Percentiles rank a stretch among this genome's conserved stretches.
Evolutionary conservation across 2,113 vertebrate genomes (phyloP).

Genomic region (Prietella phreatophila): DNA sequence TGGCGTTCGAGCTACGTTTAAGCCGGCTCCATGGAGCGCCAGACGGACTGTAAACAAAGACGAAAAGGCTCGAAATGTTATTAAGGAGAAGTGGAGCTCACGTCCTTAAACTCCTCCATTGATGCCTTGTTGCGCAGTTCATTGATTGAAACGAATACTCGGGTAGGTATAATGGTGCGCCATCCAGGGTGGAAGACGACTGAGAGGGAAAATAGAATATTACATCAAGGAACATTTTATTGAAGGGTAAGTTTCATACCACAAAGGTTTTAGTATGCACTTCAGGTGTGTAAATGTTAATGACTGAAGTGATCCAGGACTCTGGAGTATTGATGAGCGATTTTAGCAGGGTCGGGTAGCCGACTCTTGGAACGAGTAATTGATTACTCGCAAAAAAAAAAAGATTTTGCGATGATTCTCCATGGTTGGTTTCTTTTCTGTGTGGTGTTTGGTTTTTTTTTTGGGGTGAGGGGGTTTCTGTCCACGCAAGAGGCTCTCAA

Average conservation of each 20-base stretch:
- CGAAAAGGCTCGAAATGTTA: constrained; percentile 2
- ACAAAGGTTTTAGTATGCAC: constrained; percentile 14
- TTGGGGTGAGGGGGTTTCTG: neutral
- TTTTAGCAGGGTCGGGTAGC: neutral
- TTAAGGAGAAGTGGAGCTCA: constrained; percentile 40
- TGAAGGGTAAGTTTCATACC: constrained; percentile 19
- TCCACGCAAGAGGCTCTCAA: neutral
- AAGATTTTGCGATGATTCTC: neutral
- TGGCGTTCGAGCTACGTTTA: constrained; percentile 22
- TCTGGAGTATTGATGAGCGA: neutral
- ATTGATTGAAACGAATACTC: constrained; percentile 29
- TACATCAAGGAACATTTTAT: constrained; percentile 27
- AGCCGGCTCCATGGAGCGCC: neutral
- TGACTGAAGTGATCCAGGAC: constrained; percentile 25
- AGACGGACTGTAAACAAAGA: constrained; percentile 28
- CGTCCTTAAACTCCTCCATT: constrained; percentile 28
- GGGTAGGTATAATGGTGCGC: neutral
- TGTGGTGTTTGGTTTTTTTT: no score
- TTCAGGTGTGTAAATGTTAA: constrained; percentile 27
- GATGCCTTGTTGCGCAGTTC: constrained; percentile 17
- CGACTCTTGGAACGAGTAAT: neutral
- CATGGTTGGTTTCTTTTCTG: neutral
- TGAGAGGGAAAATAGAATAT: constrained; percentile 15
- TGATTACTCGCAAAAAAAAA: neutral
- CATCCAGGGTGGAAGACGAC: neutral